Percentiles rank a stretch among this genome's conserved stretches.
These are phyloP conservation scores for Illadopsis cleaveri DNA, from an alignment of 2,113 vertebrate species.

Conservation along the genomic window DNA sequence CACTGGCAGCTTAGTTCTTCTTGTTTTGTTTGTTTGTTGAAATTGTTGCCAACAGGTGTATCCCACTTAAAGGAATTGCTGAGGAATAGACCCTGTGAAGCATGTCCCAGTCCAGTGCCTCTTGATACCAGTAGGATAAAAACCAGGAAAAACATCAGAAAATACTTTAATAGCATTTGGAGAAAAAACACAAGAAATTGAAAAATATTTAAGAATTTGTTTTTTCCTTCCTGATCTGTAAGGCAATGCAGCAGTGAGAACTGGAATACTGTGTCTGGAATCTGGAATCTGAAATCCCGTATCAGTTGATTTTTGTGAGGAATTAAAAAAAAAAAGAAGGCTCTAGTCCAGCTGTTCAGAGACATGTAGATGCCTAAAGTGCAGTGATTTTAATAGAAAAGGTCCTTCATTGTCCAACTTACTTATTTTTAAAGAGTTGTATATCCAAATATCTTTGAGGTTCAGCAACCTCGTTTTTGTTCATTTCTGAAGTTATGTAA, in stretches of 20 bases:
- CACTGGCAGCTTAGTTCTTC: background rate
- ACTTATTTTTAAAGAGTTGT: background rate
- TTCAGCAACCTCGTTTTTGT: background rate
- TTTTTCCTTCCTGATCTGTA: background rate
- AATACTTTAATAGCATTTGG: background rate
- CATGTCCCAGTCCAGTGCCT: background rate
- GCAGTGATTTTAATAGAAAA: background rate
- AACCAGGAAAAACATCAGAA: background rate
- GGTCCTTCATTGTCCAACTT: background rate
- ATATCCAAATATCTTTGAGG: background rate
- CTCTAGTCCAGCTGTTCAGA: background rate
- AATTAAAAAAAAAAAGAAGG: background rate
- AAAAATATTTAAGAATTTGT: background rate
- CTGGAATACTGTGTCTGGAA: background rate
- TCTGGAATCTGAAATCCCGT: background rate
- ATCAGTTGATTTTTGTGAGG: background rate
- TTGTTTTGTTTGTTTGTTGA: background rate
- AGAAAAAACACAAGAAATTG: background rate
- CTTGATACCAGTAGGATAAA: background rate
- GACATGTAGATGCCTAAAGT: background rate
- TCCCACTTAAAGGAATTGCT: background rate
- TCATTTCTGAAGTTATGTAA: background rate
- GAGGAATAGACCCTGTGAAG: background rate
- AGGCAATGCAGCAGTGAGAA: background rate
- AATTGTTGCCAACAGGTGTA: background rate